These are phyloP conservation scores for Petaurus breviceps DNA, from an alignment of 2,113 vertebrate genomes.

Conservation along the genomic window DNA sequence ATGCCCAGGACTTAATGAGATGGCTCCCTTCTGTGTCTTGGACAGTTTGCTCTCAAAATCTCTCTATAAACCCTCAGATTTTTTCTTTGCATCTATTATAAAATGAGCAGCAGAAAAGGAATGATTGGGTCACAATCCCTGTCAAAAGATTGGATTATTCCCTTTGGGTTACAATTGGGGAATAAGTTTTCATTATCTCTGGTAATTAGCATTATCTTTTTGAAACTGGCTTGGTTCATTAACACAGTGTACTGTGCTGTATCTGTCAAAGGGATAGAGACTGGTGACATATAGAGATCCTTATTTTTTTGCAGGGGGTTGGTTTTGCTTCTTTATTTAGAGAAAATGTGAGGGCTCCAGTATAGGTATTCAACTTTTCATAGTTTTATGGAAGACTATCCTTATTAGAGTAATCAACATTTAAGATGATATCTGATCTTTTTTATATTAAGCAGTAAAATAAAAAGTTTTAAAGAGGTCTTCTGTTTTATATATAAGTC, in stretches of 20 bases:
- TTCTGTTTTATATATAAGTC: neutral
- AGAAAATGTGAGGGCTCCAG: neutral
- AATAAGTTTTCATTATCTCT: constrained; percentile 76
- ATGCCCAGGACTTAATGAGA: constrained; percentile 72
- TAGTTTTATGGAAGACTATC: neutral
- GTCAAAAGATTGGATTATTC: constrained; percentile 76
- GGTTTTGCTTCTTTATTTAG: constrained; percentile 31
- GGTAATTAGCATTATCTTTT: constrained; percentile 78
- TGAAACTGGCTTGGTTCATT: constrained; percentile 73
- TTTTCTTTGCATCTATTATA: constrained; percentile 72
- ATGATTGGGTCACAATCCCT: constrained; percentile 70
- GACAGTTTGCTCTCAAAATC: constrained; percentile 74
- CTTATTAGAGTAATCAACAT: neutral
- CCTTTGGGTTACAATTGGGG: constrained; percentile 68
- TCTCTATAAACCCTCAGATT: constrained; percentile 70
- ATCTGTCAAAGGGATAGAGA: constrained; percentile 23
- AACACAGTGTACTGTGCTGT: constrained; percentile 58
- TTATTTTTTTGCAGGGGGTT: constrained; percentile 28
- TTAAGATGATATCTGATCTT: neutral
- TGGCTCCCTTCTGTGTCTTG: constrained; percentile 72
- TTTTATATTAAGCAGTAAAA: neutral
- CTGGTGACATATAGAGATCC: neutral
- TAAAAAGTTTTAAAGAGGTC: neutral
- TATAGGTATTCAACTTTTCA: constrained; percentile 10
- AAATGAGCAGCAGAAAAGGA: constrained; percentile 59